Evolutionary conservation across 2,797 vertebrate species (phyloP).

Genomic region (Rhinichthys osculus): DNA sequence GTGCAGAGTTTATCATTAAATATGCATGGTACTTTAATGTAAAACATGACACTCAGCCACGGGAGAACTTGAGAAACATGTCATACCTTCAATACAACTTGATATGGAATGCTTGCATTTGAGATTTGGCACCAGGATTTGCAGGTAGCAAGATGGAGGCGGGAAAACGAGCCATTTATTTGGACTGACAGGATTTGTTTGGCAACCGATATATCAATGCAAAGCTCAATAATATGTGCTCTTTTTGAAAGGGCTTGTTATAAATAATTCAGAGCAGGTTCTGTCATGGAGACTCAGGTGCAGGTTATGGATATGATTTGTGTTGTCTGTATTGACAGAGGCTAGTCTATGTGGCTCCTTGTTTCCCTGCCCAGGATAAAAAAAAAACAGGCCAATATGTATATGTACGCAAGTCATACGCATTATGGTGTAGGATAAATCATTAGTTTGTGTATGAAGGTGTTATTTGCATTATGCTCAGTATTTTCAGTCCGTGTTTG

Average conservation of each 20-base stretch:
- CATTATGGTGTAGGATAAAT: constrained; percentile 12
- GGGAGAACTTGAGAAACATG: constrained; percentile 38
- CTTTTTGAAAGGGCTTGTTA: constrained; percentile 40
- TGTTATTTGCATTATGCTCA: background rate
- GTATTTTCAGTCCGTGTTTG: background rate
- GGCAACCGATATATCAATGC: constrained; percentile 64
- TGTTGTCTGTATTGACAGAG: constrained; percentile 72
- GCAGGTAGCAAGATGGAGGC: constrained; percentile 1
- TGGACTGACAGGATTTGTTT: constrained; percentile 56
- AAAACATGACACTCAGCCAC: constrained; percentile 72
- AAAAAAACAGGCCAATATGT: constrained; percentile 57
- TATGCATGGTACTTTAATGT: constrained; percentile 75
- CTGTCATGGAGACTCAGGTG: constrained; percentile 72
- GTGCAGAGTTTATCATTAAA: constrained; percentile 69
- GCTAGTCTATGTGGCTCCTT: constrained; percentile 71
- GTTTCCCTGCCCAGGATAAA: constrained; percentile 64
- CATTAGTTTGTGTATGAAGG: background rate
- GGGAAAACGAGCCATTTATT: constrained; percentile 25
- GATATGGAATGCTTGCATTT: constrained; percentile 9
- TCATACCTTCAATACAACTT: constrained; percentile 26
- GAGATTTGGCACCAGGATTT: background rate
- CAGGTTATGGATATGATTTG: constrained; percentile 76
- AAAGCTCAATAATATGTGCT: constrained; percentile 70
- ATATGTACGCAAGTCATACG: background rate
- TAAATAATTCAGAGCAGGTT: constrained; percentile 73